These are phyloP conservation scores for Trachelus stipa DNA, from an alignment of 2,888 invertebrate species.

Conservation along the genomic window DNA sequence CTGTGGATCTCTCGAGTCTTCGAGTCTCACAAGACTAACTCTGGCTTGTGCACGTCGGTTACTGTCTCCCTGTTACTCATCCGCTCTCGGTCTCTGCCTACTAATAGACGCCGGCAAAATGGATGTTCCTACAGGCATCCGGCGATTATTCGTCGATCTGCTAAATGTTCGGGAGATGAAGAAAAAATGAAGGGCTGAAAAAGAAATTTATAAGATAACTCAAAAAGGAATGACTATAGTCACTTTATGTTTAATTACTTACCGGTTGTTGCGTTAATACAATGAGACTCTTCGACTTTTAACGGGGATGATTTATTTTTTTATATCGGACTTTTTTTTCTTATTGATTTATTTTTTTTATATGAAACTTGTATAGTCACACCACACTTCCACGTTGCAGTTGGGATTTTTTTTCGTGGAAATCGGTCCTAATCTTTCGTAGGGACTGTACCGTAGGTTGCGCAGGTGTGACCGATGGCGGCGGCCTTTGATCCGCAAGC, in stretches of 20 bases:
- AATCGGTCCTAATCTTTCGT: slow-evolving; percentile 46
- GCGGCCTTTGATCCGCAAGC: slow-evolving; percentile 63
- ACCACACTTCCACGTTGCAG: background rate
- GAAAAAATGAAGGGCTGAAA: background rate
- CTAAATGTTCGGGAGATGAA: background rate
- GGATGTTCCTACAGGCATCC: slow-evolving; percentile 27
- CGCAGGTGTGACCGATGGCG: slow-evolving; percentile 66
- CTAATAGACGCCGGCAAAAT: slow-evolving; percentile 41
- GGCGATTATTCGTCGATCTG: slow-evolving; percentile 1
- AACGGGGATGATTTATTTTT: background rate
- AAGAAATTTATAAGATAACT: background rate
- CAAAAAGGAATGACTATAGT: background rate
- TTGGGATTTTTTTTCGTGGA: background rate
- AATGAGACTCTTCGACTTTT: background rate
- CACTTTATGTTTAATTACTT: background rate
- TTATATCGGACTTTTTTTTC: background rate
- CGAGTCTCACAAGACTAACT: background rate
- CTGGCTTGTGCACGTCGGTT: background rate
- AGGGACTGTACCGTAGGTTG: slow-evolving; percentile 59
- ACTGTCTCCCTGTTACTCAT: background rate
- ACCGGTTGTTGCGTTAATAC: background rate
- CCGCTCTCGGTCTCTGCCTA: slow-evolving; percentile 27
- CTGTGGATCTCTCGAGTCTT: slow-evolving; percentile 27
- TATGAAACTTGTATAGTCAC: background rate
- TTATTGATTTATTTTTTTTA: background rate